These are phyloP conservation scores for Cuculus canorus DNA, from an alignment of 2,797 vertebrate genomes.

Conservation along the genomic window DNA sequence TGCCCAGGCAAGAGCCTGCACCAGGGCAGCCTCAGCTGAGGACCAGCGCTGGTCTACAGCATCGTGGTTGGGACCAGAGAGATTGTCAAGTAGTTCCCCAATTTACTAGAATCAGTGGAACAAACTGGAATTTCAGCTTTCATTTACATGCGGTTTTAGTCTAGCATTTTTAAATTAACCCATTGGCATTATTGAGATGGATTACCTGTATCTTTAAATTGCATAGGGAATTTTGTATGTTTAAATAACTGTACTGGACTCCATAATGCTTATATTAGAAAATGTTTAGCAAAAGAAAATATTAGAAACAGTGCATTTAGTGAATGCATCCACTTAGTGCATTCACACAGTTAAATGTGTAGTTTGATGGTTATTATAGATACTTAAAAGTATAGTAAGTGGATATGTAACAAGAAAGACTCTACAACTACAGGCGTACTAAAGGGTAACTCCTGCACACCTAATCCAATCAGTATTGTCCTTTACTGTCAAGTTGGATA, in stretches of 20 bases:
- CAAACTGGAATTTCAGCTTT: conserved; percentile 74
- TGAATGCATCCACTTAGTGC: conserved; percentile 76
- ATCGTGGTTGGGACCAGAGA: background rate
- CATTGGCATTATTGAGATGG: conserved; percentile 70
- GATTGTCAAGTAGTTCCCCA: conserved; percentile 12
- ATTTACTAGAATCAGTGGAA: conserved; percentile 36
- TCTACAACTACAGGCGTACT: conserved; percentile 70
- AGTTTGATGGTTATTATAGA: conserved; percentile 81
- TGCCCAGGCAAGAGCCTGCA: background rate
- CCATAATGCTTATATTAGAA: conserved; percentile 81
- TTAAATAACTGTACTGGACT: conserved; percentile 79
- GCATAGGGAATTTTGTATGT: conserved; percentile 80
- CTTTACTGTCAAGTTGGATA: conserved; percentile 77
- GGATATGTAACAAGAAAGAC: conserved; percentile 79
- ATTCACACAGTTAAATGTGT: conserved; percentile 79
- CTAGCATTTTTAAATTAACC: conserved; percentile 66
- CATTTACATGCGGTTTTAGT: conserved; percentile 65
- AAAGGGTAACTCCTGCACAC: conserved; percentile 72
- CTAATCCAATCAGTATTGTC: conserved; percentile 78
- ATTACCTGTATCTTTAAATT: conserved; percentile 79
- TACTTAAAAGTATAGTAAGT: conserved; percentile 78
- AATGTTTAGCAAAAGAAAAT: conserved; percentile 80
- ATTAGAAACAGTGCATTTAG: conserved; percentile 78
- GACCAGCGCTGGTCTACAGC: background rate
- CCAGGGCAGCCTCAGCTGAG: background rate